Evolutionary conservation across 1,140 invertebrate genomes (phyloP).

Genomic region (Trigoniulus corallinus): DNA sequence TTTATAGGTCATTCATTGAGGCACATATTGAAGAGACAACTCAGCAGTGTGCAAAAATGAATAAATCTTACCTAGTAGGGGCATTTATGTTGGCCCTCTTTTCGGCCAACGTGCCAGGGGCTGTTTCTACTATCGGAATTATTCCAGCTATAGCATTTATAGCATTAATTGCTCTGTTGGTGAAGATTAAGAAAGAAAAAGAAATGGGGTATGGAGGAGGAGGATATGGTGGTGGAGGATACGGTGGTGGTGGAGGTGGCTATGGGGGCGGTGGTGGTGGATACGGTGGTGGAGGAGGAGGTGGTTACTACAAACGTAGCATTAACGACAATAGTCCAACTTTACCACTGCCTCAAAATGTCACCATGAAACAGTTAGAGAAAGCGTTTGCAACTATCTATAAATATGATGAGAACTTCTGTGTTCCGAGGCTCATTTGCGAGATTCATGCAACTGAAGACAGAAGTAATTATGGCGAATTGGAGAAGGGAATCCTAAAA

Average conservation of each 20-base stretch:
- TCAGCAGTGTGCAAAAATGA: no score
- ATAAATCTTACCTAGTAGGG: not conserved
- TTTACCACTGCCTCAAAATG: not conserved
- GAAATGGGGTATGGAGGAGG: not conserved
- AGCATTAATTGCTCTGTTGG: not conserved
- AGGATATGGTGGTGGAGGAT: not conserved
- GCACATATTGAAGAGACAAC: no score
- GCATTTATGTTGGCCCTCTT: not conserved
- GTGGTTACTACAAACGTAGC: not conserved
- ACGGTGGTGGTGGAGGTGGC: not conserved
- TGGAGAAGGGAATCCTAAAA: not conserved
- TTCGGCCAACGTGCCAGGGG: not conserved
- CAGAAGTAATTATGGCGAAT: not conserved
- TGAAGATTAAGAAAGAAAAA: conserved; percentile 1
- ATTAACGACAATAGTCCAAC: not conserved
- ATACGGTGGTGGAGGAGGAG: conserved; percentile 2
- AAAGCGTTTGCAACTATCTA: conserved; percentile 2
- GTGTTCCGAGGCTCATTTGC: not conserved
- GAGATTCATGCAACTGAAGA: not conserved
- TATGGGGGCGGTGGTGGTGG: not conserved
- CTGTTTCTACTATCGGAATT: not conserved
- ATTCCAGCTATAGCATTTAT: conserved; percentile 1
- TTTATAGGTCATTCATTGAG: no score
- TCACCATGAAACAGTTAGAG: not conserved
- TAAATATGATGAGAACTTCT: not conserved